Percentiles rank a stretch among this genome's conserved stretches.
Evolutionary conservation across 2,113 vertebrate species (phyloP).

Genomic region (Alethe castanea): DNA sequence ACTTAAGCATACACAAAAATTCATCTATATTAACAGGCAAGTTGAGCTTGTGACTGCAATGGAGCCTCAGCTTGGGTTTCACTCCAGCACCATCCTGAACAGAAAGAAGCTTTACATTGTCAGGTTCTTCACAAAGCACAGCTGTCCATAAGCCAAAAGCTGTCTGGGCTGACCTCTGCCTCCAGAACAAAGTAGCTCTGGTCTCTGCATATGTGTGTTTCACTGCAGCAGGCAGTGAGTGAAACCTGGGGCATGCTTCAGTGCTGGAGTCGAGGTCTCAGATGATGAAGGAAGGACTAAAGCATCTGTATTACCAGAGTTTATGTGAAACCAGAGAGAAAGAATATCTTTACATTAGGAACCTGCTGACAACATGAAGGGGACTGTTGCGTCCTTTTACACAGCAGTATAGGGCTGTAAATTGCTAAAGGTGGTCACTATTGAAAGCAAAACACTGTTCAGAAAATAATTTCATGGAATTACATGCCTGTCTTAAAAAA

Average conservation of each 20-base stretch:
- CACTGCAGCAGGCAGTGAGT: accelerated
- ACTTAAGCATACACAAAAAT: neutral
- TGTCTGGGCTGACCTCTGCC: neutral
- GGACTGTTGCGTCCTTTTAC: neutral
- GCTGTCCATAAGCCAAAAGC: neutral
- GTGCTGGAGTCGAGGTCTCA: neutral
- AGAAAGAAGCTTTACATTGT: neutral
- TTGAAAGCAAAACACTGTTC: neutral
- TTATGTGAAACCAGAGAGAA: neutral
- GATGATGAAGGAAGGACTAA: neutral
- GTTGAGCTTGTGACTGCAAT: neutral
- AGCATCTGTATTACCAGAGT: neutral
- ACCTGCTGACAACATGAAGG: neutral
- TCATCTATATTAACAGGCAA: neutral
- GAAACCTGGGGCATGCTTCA: neutral
- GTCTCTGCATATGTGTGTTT: neutral
- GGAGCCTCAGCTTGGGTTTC: neutral
- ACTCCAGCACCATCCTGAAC: neutral
- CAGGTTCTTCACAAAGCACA: neutral
- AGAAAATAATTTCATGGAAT: neutral
- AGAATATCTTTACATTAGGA: neutral
- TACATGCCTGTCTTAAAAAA: neutral
- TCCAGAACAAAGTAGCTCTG: neutral
- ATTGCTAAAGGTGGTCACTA: neutral
- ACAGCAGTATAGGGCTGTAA: neutral